Base-by-base conservation (phyloP, 1,140 invertebrate genomes). In the Paraescarpia echinospica region DNA sequence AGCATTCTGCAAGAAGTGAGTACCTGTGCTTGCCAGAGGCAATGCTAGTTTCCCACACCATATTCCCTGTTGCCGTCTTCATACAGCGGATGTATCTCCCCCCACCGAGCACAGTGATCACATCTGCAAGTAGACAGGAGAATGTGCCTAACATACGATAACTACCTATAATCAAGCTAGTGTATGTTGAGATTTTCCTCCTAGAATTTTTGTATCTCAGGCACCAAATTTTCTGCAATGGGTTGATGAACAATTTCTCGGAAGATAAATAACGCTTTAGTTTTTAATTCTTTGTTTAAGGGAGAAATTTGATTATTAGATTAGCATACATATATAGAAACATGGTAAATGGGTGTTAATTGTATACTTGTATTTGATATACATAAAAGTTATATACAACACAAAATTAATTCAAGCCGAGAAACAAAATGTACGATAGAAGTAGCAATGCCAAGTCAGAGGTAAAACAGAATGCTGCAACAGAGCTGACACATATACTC, bases 21-120 rank as follows among this genome's bases (percentile, higher is more conserved):
- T 90, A 90, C 90, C 90, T 90, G 34, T 35, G 34, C n/a, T 90
- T 90, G 90, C 34, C n/a, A 90, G 18, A 33, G 27, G 34, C 35
- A 35, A 90, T 34, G 90, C 35, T 90, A 22, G 35, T 34, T 90
- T 90, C 90, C 90, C 90, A 90, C 8, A 90, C 90, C 90, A 90
- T 18, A 33, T 90, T 41, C 8, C 90, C 90, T 18, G 90, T 90
- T 6, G n/a, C 34, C 18, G 90, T 41, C 34, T 41, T 90, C 34
- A 90, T 35, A 90, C 90, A 35, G 18, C 90, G 90, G 35, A 90
- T n/a, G 35, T 18, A 90, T 12, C 14, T 22, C 4, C 90, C 90
- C 14, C 90, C 90, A 27, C 90, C 90, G 2, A 90, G 18, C 18
- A 41, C 35, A 90, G 35, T 41, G 35, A 90, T 33, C 34, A 90